phyloP scores from a whole-genome alignment of 2,888 invertebrate genomes.

The Polyommatus iphigenia region DNA sequence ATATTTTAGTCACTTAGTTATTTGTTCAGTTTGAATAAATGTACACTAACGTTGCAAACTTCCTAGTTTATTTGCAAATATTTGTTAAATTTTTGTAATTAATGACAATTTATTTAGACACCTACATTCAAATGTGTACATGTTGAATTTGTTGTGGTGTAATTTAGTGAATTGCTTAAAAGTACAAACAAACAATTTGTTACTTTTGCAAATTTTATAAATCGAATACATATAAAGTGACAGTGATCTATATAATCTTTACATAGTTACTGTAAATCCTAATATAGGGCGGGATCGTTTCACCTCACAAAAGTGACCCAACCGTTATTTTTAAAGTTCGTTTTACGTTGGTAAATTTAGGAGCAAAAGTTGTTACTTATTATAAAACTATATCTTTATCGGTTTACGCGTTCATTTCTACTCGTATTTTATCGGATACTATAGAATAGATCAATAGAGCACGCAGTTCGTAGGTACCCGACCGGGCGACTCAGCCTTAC shows the following conservation, averaged over 20 bases:
- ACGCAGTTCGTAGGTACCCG: slow-evolving; percentile 54
- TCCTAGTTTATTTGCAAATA: slow-evolving; percentile 79
- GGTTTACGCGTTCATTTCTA: slow-evolving; percentile 56
- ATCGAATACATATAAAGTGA: slow-evolving; percentile 73
- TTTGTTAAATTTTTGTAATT: slow-evolving; percentile 75
- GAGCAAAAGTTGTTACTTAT: slow-evolving; percentile 72
- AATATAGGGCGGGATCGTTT: slow-evolving; percentile 60
- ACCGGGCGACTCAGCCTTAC: slow-evolving; percentile 63
- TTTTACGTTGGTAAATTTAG: slow-evolving; percentile 69
- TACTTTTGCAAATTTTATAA: slow-evolving; percentile 87
- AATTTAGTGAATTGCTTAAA: slow-evolving; percentile 84
- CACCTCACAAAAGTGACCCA: slow-evolving; percentile 52
- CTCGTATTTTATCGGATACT: slow-evolving; percentile 58
- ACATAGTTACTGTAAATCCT: slow-evolving; percentile 74
- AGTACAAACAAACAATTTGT: slow-evolving; percentile 85
- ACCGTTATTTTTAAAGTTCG: slow-evolving; percentile 56
- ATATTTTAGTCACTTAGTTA: slow-evolving; percentile 75
- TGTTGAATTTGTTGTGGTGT: slow-evolving; percentile 76
- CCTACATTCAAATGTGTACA: slow-evolving; percentile 67
- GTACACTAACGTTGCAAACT: slow-evolving; percentile 75
- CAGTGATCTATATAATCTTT: slow-evolving; percentile 69
- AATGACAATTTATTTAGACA: slow-evolving; percentile 77
- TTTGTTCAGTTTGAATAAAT: slow-evolving; percentile 74
- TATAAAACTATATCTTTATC: slow-evolving; percentile 64
- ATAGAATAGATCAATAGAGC: slow-evolving; percentile 58